phyloP scores from a whole-genome alignment of 2,888 invertebrate species.

The Siphonodentalium dalli region DNA sequence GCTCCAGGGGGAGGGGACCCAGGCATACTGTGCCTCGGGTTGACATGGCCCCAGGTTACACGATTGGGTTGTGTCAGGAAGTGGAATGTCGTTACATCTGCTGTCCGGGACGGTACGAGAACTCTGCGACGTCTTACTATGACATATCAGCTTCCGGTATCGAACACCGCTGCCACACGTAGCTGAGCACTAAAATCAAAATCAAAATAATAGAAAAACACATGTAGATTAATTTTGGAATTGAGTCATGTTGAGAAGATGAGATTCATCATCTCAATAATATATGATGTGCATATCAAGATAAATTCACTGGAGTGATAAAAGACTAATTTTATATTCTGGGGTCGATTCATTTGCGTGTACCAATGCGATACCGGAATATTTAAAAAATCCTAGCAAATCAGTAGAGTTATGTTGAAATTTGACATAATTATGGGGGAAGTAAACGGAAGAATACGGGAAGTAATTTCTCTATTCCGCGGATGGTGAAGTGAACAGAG shows the following conservation, averaged over 20 bases:
- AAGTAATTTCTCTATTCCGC: too few relatives aligned
- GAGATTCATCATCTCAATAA: background rate
- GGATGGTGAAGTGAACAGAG: too few relatives aligned
- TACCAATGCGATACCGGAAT: too few relatives aligned
- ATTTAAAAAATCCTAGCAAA: too few relatives aligned
- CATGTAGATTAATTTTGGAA: too few relatives aligned
- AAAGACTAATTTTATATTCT: background rate
- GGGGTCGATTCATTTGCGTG: too few relatives aligned
- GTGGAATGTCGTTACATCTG: constrained; percentile 26
- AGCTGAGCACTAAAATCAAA: constrained; percentile 68
- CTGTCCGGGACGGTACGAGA: constrained; percentile 27
- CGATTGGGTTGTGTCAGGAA: constrained; percentile 27
- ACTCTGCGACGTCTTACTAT: constrained; percentile 28
- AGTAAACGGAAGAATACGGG: too few relatives aligned
- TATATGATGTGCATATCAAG: background rate
- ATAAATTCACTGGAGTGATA: background rate
- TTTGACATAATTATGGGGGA: too few relatives aligned
- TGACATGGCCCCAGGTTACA: constrained; percentile 33
- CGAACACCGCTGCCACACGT: constrained; percentile 73
- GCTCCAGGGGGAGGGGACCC: constrained; percentile 46
- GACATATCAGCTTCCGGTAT: constrained; percentile 71
- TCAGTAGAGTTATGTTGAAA: too few relatives aligned
- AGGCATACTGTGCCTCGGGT: constrained; percentile 30
- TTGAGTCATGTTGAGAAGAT: too few relatives aligned
- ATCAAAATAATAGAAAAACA: background rate